Base-by-base conservation (phyloP, 2,113 vertebrate genomes). In the Nothoprocta perdicaria region DNA sequence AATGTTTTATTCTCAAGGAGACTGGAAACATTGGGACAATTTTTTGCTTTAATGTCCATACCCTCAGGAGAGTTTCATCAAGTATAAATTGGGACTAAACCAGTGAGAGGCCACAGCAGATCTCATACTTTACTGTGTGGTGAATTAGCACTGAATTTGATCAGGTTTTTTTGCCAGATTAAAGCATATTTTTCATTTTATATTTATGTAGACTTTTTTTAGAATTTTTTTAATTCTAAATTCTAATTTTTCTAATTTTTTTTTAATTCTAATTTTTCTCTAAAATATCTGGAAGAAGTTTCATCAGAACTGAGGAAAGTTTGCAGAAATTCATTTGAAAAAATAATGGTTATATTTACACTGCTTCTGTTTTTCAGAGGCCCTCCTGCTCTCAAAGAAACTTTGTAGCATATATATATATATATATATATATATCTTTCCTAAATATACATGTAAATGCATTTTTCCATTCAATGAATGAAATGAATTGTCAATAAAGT, bases 1-100 rank as follows among this genome's bases (percentile, higher is more conserved):
- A 92, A 58, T 53, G 71, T 48, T 81, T 74, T 0, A 0, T 58
- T 82, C 27, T 86, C 80, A 90, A 88, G 68, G 90, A 91, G 61
- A 68, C 26, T 55, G 52, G 33, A 89, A 86, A 11, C 40, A 88
- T 52, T 88, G n/a, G 65, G 77, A 90, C 14, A 91, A 88, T 93
- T 72, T 86, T 94, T 52, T 88, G 14, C 62, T 92, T 90, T 92
- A 55, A 35, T 55, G 7, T 62, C 2, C 0, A 33, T 90, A 31
- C 38, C 6, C 18, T 80, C 66, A 58, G 41, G 61, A 79, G 57
- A 79, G 53, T 68, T 86, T 55, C 53, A 86, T 35, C 35, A 26
- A 77, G 46, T 73, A 76, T 38, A 84, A 93, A 69, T 80, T 66
- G 69, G 35, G 57, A 14, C 31, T 83, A 50, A 33, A 33, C 10